phyloP scores from a whole-genome alignment of 2,113 vertebrate species.

The Litocranius walleri region DNA sequence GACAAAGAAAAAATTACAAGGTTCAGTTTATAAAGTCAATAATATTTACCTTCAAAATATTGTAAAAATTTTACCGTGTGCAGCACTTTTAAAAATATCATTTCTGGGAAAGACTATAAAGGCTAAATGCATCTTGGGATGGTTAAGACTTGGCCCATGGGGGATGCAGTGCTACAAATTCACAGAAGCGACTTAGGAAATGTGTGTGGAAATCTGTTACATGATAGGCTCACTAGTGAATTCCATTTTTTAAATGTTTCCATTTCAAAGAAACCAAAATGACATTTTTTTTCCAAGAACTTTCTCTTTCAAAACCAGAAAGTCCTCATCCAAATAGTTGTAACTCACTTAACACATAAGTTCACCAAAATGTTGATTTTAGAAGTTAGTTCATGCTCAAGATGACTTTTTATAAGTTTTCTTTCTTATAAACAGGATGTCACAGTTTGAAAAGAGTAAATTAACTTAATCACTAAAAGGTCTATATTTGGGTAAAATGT shows the following conservation, averaged over 20 bases:
- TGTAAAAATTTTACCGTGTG: background rate
- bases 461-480: slow-evolving; percentile 46
- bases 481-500: slow-evolving; percentile 48
- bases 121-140: background rate
- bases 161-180: background rate
- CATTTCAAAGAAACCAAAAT: slow-evolving; percentile 57
- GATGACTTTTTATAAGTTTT: slow-evolving; percentile 36
- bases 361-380: slow-evolving; percentile 45
- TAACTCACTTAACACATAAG: slow-evolving; percentile 50
- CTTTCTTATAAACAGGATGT: slow-evolving; percentile 64
- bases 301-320: slow-evolving; percentile 67
- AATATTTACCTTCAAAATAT: background rate
- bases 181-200: background rate
- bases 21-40: background rate
- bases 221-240: background rate
- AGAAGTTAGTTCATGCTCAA: background rate
- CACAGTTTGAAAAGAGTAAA: slow-evolving; percentile 54
- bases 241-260: slow-evolving; percentile 55
- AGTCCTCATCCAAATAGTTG: slow-evolving; percentile 45
- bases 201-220: background rate
- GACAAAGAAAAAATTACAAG: background rate
- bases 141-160: background rate
- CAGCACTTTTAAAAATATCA: background rate
- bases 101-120: background rate
- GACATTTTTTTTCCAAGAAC: slow-evolving; percentile 42